Evolutionary conservation across 2,113 vertebrate species (phyloP), one percentile per base, ranked within the genome.

Genomic region (Typhlomys cinereus): DNA sequence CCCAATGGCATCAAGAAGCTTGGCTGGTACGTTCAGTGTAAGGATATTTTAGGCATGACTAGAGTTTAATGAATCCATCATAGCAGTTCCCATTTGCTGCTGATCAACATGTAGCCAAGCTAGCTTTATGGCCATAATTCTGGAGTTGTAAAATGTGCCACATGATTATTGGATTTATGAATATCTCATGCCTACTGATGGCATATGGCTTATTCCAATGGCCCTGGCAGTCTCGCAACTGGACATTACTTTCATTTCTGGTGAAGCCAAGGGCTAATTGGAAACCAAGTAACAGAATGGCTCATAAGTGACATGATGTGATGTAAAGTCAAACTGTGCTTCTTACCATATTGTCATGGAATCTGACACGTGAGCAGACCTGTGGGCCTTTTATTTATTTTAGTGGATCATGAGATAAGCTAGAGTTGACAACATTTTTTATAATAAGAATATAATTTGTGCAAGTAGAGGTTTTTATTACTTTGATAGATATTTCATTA

Each of bases 61-160:
- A 89, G 29, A 75, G 8, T 13, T 36, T 91, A 57, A 79, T 66
- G n/a, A 52, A 70, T 92, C 86, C 27, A 75, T 80, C 50, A 73
- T 5, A 57, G 18, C 4, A 76, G 81, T 76, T 79, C 18, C 34
- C 64, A 31, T 79, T 83, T 83, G 31, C 27, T 84, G 66, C n/a
- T 79, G 11, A 59, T 54, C 11, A 82, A 41, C 6, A 83, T 23
- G 50, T 20, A 83, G 15, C 13, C 82, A 74, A 66, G 13, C 57
- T 59, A 34, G 82, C 8, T 84, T 93, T 92, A 95, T 83, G 48
- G 46, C 88, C 34, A 74, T 70, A n/a, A 44, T 92, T 85, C 86
- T 88, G 34, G 29, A 88, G 70, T 25, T 81, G n/a, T 31, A 88
- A 90, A 93, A 62, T 92, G 5, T 4, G 62, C 31, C 48, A 73